Evolutionary conservation across 2,797 vertebrate species (phyloP), one percentile per base, ranked within the genome.

Genomic region (Denticeps clupeoides): DNA sequence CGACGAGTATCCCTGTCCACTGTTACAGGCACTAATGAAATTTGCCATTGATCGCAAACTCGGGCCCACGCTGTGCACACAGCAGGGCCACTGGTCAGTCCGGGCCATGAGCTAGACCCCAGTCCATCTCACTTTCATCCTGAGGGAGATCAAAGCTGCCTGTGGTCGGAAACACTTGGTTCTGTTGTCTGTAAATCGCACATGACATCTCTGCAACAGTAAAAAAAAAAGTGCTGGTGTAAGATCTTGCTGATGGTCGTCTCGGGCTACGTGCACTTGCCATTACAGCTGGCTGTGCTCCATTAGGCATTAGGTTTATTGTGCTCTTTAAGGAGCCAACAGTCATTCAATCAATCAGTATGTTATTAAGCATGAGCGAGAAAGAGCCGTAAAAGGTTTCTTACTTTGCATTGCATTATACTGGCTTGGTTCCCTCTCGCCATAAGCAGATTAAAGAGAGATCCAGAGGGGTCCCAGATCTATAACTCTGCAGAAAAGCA

Each of bases 41-140:
- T 47, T 49, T 52, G 21, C 63, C 53, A 74, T 70, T 73, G 68
- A 78, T 73, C 64, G 62, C 25, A 26, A 59, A 59, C 55, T 64
- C 45, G 49, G 37, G 49, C 53, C 60, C 64, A 54, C 10, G 61
- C 70, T 70, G 73, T 12, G 58, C 51, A 58, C 73, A 38, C 78
- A 75, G 74, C 63, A 51, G 69, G 72, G 59, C 47, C n/a, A 60
- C 51, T 66, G 73, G 71, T 76, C 69, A 70, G 68, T 12, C n/a
- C 32, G 47, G 19, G 25, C 56, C 35, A 43, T 41, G 45, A 54
- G 55, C 60, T 49, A 53, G 51, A 32, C 61, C 32, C 47, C 53
- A 64, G 68, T 25, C 40, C 59, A 46, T 53, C 18, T 41, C 9
- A 3, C 37, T 71, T 73, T 75, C 58, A 74, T 73, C 64, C 54